Percentiles rank a stretch among this genome's conserved stretches.
Evolutionary conservation across 2,797 vertebrate species (phyloP).

Genomic region (Coreius guichenoti): DNA sequence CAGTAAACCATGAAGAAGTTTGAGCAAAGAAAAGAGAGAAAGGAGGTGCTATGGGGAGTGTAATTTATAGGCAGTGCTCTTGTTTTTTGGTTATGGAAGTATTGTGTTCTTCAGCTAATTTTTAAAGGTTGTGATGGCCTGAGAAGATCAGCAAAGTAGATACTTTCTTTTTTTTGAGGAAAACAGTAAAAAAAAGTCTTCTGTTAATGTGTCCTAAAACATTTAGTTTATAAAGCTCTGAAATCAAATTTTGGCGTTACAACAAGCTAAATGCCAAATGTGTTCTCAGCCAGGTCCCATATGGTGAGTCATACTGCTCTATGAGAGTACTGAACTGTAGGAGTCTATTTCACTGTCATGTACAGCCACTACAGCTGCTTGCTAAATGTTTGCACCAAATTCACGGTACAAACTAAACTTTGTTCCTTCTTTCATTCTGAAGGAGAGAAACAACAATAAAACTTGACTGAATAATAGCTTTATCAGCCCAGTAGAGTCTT

Average conservation of each 20-base stretch:
- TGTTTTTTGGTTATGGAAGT: background rate
- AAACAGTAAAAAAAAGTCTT: background rate
- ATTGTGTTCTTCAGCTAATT: background rate
- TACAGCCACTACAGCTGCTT: background rate
- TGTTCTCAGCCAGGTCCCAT: constrained; percentile 12
- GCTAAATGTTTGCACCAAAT: background rate
- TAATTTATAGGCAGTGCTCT: background rate
- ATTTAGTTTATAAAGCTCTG: constrained; percentile 19
- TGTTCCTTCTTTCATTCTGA: background rate
- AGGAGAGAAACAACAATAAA: background rate
- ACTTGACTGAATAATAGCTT: background rate
- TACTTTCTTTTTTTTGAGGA: background rate
- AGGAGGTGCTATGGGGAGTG: background rate
- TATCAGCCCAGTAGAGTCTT: background rate
- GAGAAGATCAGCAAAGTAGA: background rate
- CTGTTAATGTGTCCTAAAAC: background rate
- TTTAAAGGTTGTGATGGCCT: background rate
- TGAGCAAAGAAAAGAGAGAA: background rate
- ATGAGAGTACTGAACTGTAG: constrained; percentile 11
- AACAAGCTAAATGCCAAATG: constrained; percentile 25
- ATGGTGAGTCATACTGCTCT: constrained; percentile 9
- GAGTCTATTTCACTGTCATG: constrained; percentile 3
- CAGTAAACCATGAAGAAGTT: background rate
- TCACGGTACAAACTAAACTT: background rate
- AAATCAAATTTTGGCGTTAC: background rate